Conservation (phyloP, 2,888 invertebrate species). For the Melanargia galathea region DNA sequence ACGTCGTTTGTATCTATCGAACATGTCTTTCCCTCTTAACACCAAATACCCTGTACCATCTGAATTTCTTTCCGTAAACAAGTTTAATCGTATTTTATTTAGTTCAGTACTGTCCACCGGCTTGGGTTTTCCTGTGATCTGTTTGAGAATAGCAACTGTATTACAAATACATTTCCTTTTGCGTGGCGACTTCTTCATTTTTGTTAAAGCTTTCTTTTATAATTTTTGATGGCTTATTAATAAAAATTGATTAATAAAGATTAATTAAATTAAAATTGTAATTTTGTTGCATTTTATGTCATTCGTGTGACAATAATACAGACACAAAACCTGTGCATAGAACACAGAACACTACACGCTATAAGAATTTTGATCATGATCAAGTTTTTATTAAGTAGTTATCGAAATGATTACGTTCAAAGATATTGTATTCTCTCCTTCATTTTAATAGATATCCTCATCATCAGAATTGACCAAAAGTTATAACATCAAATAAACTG, state of each 20-base stretch:
- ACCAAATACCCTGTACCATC: constrained; percentile 78
- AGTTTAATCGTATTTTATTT: constrained; percentile 60
- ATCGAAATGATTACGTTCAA: too few relatives aligned
- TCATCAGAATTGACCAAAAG: too few relatives aligned
- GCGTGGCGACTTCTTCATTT: constrained; percentile 29
- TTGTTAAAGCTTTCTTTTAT: constrained; percentile 1
- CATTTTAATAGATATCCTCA: too few relatives aligned
- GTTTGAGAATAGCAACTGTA: constrained; percentile 48
- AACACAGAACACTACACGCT: too few relatives aligned
- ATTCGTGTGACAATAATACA: not conserved
- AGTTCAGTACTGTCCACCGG: constrained; percentile 51
- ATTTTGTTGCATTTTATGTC: not conserved
- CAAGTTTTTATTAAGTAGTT: too few relatives aligned
- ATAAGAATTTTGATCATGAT: too few relatives aligned
- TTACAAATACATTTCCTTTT: constrained; percentile 63
- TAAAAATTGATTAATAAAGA: too few relatives aligned
- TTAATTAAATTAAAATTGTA: not conserved
- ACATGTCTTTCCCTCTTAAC: constrained; percentile 77
- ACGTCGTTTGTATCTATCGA: constrained; percentile 67
- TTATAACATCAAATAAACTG: too few relatives aligned
- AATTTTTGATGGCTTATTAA: not conserved
- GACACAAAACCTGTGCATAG: not conserved
- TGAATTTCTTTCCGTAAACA: constrained; percentile 78
- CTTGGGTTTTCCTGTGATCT: constrained; percentile 54
- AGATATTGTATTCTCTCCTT: too few relatives aligned